A percentile compares a stretch with the other conserved stretches of the same genome.
These are phyloP conservation scores for Julus scanicus DNA, from an alignment of 2,888 invertebrate genomes.

Conservation along the genomic window DNA sequence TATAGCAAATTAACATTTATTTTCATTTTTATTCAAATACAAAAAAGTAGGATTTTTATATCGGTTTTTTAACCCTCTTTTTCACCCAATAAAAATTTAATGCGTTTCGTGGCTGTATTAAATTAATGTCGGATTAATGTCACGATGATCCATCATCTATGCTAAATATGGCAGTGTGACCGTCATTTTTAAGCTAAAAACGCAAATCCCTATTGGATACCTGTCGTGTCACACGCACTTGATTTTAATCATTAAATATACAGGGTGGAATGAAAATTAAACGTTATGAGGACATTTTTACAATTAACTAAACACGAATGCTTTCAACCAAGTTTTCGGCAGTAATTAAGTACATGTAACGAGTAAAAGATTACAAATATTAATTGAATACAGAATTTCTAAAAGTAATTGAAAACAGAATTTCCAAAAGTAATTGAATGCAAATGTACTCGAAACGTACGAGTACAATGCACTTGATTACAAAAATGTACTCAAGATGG, in stretches of 20 bases:
- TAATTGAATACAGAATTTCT: too few species aligned
- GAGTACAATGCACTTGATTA: too few species aligned
- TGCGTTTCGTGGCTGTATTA: not conserved
- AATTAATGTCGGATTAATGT: not conserved
- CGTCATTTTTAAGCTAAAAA: not conserved
- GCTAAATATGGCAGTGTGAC: not conserved
- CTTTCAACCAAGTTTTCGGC: too few species aligned
- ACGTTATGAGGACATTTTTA: too few species aligned
- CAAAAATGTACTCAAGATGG: too few species aligned
- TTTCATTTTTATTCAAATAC: constrained; percentile 35
- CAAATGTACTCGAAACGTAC: too few species aligned
- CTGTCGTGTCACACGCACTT: not conserved
- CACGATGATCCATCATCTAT: constrained; percentile 37
- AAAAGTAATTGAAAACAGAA: too few species aligned
- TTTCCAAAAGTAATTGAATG: too few species aligned
- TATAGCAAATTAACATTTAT: constrained; percentile 1
- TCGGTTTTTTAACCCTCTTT: not conserved
- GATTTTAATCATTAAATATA: not conserved
- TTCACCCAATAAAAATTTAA: not conserved
- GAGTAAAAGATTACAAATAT: too few species aligned
- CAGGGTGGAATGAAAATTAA: not conserved
- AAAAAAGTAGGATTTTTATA: not conserved
- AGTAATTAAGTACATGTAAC: too few species aligned
- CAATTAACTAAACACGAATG: too few species aligned
- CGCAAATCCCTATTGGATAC: not conserved